Base-by-base conservation (phyloP, 2,888 invertebrate species). In the Synergus gifuensis region DNA sequence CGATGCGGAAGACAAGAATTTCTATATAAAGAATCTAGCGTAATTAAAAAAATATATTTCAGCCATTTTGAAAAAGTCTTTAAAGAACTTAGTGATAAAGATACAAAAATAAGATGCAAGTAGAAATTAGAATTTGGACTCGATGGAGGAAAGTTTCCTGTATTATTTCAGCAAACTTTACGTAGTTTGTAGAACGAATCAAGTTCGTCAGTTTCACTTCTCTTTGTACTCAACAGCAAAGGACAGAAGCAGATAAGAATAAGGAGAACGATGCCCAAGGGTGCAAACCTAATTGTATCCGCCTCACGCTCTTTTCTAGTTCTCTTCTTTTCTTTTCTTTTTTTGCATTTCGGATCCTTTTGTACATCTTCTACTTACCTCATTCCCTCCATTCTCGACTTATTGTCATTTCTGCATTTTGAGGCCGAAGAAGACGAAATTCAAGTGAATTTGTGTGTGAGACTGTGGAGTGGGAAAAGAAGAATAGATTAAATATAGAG, bases 211-310 rank as follows among this genome's bases (percentile, higher is more conserved):
- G 85, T 86, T 87, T 87, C 88, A 88, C 88, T 87, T 88, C 86
- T 84, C 85, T 86, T 82, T 76, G 84, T 83, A 79, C 78, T 83
- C 79, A 79, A 79, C 79, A 80, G 83, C 78, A 82, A 78, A 81
- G 78, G 81, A 84, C 79, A 73, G 83, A 83, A 81, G 80, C 79
- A 82, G 81, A 84, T 83, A 84, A 82, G 85, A 88, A 88, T 88
- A 88, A 88, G 88, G 88, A 88, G 87, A 90, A 90, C 87, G 86
- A 87, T 86, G 87, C 90, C 90, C 90, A 87, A 84, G 90, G 89
- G 91, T 88, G 88, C 86, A 84, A 88, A 90, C 89, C 88, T 91
- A 91, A 91, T 91, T 91, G 90, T 88, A 88, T 86, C 86, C 87
- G 88, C 87, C 87, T 89, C 87, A 84, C 85, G 82, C 67, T 46